Evolutionary conservation across 2,113 vertebrate genomes (phyloP).

Genomic region (Bubo scandiacus): DNA sequence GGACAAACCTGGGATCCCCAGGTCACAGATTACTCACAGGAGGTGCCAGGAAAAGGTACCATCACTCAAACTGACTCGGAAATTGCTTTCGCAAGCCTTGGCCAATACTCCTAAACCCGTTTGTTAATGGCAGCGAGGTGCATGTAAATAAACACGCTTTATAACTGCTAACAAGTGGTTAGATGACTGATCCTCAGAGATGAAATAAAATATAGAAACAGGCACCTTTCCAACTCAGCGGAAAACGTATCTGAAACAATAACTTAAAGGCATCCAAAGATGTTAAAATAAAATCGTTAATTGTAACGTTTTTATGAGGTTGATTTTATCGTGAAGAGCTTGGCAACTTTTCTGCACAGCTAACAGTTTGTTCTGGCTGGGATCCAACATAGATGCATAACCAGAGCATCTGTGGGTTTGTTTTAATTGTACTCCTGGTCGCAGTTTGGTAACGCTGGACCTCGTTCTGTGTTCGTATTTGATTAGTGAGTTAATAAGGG

Average conservation of each 20-base stretch:
- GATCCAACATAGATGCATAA: neutral
- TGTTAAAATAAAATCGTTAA: neutral
- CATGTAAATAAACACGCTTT: neutral
- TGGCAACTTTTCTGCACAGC: conserved; percentile 10
- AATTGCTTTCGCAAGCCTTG: neutral
- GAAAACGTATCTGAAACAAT: neutral
- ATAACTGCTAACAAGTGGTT: neutral
- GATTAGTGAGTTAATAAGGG: neutral
- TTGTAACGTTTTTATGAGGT: neutral
- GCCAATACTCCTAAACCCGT: neutral
- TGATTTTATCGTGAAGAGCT: neutral
- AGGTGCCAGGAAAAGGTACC: neutral
- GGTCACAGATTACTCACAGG: neutral
- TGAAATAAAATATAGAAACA: neutral
- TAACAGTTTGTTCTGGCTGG: conserved; percentile 8
- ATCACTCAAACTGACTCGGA: neutral
- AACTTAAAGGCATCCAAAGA: neutral
- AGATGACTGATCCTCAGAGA: neutral
- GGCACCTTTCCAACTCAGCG: neutral
- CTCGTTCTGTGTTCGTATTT: neutral
- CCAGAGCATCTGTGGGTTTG: neutral
- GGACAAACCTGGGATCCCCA: neutral
- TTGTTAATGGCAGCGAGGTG: neutral
- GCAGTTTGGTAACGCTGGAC: neutral
- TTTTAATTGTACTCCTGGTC: conserved; percentile 2